These are phyloP conservation scores for Habrosyne pyritoides DNA, from an alignment of 2,888 invertebrate genomes.

Conservation along the genomic window DNA sequence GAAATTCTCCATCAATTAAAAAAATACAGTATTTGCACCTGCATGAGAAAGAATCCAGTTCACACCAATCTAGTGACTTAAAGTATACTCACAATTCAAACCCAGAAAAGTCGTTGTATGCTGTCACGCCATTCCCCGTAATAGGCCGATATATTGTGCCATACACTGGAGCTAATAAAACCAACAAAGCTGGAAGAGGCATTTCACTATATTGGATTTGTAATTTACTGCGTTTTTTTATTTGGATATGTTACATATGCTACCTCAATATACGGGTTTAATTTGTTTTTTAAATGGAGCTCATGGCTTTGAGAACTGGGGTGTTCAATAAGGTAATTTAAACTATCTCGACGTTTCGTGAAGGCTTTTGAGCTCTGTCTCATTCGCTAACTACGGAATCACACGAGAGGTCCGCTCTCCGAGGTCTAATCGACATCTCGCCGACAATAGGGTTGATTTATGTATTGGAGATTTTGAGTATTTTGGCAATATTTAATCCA, in stretches of 20 bases:
- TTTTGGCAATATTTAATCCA: no score
- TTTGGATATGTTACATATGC: background rate
- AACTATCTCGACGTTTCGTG: background rate
- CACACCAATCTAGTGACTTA: background rate
- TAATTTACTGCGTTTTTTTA: background rate
- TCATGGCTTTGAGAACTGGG: background rate
- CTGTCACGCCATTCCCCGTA: conserved; percentile 42
- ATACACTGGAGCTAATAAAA: conserved; percentile 11
- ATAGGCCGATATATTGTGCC: conserved; percentile 24
- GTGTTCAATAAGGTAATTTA: background rate
- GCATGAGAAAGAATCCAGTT: background rate
- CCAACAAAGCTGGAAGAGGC: background rate
- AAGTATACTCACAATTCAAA: conserved; percentile 27
- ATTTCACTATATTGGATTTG: background rate
- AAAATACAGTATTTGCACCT: background rate
- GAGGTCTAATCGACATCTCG: no score
- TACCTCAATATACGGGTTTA: background rate
- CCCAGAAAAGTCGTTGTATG: conserved; percentile 32
- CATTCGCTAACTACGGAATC: no score
- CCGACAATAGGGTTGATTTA: no score
- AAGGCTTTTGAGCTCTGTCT: background rate
- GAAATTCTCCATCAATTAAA: no score
- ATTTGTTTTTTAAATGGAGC: background rate
- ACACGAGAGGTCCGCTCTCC: no score
- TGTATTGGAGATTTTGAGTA: no score